Evolutionary conservation across 2,797 vertebrate genomes (phyloP).

Genomic region (Staurois parvus): DNA sequence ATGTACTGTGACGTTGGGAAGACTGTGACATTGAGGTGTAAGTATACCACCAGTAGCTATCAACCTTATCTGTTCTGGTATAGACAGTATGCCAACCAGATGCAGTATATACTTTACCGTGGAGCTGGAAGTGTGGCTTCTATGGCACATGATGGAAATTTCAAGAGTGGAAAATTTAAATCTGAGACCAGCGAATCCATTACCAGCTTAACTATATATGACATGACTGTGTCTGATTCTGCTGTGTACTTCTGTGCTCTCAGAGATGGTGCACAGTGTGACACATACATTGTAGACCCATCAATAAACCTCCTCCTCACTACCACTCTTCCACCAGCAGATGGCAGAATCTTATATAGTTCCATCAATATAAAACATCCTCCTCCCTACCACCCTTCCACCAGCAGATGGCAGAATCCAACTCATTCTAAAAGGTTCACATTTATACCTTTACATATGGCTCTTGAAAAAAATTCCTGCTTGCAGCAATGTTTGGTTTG

Average conservation of each 20-base stretch:
- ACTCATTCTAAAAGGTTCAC: too few relatives aligned
- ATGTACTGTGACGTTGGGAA: neutral
- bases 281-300: neutral
- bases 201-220: neutral
- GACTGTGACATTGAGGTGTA: neutral
- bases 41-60: neutral
- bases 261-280: constrained; percentile 17
- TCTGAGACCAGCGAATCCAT: neutral
- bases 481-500: too few relatives aligned
- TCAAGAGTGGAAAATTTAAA: constrained; percentile 1
- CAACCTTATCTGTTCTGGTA: constrained; percentile 16
- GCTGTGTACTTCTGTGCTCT: constrained; percentile 40
- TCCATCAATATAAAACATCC: neutral
- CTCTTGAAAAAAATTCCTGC: too few relatives aligned
- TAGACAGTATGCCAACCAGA: neutral
- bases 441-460: too few relatives aligned
- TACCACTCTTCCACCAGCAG: too few relatives aligned
- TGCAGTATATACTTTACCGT: neutral
- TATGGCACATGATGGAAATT: constrained; percentile 2
- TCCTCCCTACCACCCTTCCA: neutral
- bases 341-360: neutral
- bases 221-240: constrained; percentile 12
- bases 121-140: neutral
- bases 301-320: neutral
- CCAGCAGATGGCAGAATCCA: neutral